Evolutionary conservation across 2,113 vertebrate species (phyloP), one percentile per base, ranked within the genome.

Genomic region (Anolis sagrei): DNA sequence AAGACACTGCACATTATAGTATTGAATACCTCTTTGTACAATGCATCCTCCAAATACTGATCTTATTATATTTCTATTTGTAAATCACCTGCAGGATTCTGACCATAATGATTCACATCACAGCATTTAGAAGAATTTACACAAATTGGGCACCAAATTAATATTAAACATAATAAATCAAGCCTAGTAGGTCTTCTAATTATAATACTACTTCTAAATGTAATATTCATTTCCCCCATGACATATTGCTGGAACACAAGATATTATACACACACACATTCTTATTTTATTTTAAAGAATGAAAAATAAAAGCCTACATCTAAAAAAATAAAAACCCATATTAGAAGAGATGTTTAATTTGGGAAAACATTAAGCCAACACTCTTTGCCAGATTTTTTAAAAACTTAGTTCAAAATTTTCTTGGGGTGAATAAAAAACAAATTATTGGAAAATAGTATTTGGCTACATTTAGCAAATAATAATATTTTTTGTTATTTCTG

Each of bases 81-180:
- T 58, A 58, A 58, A 18, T 18, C 16, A 4, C 54, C 16, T 16
- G 18, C 54, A 58, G 18, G 14, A 58, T 58, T 18, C 54, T 58
- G 54, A 13, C 51, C 48, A 76, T 76, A 84, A 76, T 76, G 29
- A 73, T 25, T 39, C 49, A 23, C 48, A 64, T 76, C n/a, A 21
- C 32, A 29, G 68, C 73, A 66, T 76, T 83, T 64, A 32, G 27
- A 83, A 76, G 58, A 76, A 75, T 48, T 49, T 83, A 23, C 7
- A 76, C 19, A 66, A 25, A 44, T n/a, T 66, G 36, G 39, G 76
- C 51, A 8, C 14, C 44, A 66, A 76, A 48, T 54, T 32, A 77
- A 69, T 76, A 77, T 11, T 69, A 77, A 84, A 68, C 23, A 39
- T 69, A n/a, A 84, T 34, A 73, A 27, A 18, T 81, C 39, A 64